Percentiles rank a stretch among this genome's conserved stretches.
Evolutionary conservation across 2,888 invertebrate species (phyloP).

Genomic region (Sphecodes monilicornis): DNA sequence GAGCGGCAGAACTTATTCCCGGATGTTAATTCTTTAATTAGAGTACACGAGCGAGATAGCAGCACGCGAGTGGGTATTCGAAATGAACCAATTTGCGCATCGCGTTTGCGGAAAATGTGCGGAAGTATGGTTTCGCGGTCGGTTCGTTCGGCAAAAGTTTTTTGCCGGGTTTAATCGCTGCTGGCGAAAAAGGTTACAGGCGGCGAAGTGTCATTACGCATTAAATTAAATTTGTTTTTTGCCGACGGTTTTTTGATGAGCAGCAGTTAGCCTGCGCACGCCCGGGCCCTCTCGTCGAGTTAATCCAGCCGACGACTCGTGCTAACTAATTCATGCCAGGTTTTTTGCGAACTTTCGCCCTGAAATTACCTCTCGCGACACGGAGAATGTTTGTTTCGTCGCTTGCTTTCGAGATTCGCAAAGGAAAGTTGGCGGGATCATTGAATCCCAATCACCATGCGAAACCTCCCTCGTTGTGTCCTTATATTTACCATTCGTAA

Average conservation of each 20-base stretch:
- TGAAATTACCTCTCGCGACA: constrained; percentile 56
- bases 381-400: constrained; percentile 57
- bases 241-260: constrained; percentile 35
- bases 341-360: constrained; percentile 65
- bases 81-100: constrained; percentile 25
- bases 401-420: constrained; percentile 15
- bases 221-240: constrained; percentile 68
- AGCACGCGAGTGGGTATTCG: neutral
- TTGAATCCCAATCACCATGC: constrained; percentile 13
- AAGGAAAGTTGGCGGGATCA: constrained; percentile 57
- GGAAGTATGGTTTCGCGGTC: neutral
- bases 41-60: constrained; percentile 8
- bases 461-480: constrained; percentile 14
- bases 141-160: constrained; percentile 27
- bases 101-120: constrained; percentile 19
- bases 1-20: neutral
- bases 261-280: constrained; percentile 52
- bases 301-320: constrained; percentile 63
- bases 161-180: constrained; percentile 52
- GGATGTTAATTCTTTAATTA: constrained; percentile 3
- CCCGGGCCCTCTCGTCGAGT: constrained; percentile 57
- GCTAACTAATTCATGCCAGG: constrained; percentile 67
- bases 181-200: constrained; percentile 35
- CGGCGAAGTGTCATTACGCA: constrained; percentile 61
- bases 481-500: neutral